Base-by-base conservation (phyloP, 2,888 invertebrate species). In the Sthenelais limicola region DNA sequence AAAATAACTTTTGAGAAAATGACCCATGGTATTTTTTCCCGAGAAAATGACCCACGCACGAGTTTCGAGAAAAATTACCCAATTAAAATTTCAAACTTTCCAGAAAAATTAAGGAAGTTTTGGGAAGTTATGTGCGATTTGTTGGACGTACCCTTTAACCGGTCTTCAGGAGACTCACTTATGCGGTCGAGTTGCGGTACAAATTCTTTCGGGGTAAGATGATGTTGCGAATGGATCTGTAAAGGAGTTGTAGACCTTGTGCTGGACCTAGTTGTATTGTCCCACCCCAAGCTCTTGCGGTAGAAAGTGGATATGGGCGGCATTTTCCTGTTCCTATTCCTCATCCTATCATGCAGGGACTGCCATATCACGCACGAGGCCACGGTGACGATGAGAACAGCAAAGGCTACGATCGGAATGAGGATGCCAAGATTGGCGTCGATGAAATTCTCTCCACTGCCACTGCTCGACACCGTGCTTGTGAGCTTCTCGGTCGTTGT, bases 121-220 rank as follows among this genome's bases (percentile, higher is more conserved):
- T n/a, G n/a, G n/a, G n/a, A n/a, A n/a, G n/a, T n/a, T n/a, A n/a
- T n/a, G n/a, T n/a, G n/a, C n/a, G n/a, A n/a, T n/a, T n/a, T n/a
- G n/a, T n/a, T n/a, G n/a, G n/a, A n/a, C n/a, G n/a, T n/a, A n/a
- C n/a, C 49, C 3, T n/a, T n/a, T 38, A 71, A 24, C n/a, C 68
- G 24, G 68, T 72, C 72, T 35, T 72, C 72, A 1, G 72, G 72
- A n/a, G 67, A 68, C 68, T 72, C 72, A 48, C 72, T 72, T 28
- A 72, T 72, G 30, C 56, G 43, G 28, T 15, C 47, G 35, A 72
- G 68, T 26, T 47, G 67, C 1, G 72, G 72, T 15, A 68, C 21
- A 32, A 52, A 72, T 15, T 72, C 72, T 35, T 52, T 33, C 32
- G 21, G 43, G 71, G 28, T 58, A 28, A n/a, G n/a, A n/a, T 26